Conservation (phyloP, 1,140 invertebrate genomes). For the Heliothis virescens region DNA sequence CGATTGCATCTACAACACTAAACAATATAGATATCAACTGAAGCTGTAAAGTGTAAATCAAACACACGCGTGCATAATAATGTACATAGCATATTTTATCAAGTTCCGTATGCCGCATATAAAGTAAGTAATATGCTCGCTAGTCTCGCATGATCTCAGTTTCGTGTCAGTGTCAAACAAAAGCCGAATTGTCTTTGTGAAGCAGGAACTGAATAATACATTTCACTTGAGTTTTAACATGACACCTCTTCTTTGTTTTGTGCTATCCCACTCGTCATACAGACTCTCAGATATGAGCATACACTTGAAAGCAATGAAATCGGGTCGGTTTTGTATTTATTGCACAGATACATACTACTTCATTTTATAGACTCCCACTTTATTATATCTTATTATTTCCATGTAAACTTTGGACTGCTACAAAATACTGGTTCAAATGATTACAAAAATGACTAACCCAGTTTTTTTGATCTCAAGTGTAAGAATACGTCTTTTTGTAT, state of each 20-base stretch:
- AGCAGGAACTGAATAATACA: constrained; percentile 62
- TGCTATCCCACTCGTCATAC: constrained; percentile 48
- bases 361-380: no score
- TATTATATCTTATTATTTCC: no score
- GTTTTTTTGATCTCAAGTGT: no score
- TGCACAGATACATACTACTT: no score
- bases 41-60: neutral
- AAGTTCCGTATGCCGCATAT: constrained; percentile 39
- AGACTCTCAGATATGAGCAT: constrained; percentile 47
- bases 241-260: constrained; percentile 61
- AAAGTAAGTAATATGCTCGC: constrained; percentile 44
- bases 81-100: constrained; percentile 37
- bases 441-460: no score
- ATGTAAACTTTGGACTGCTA: no score
- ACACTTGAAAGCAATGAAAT: neutral
- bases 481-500: neutral
- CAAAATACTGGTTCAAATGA: no score
- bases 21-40: constrained; percentile 1
- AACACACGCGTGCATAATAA: neutral
- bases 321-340: no score
- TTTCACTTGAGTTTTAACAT: constrained; percentile 65
- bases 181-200: constrained; percentile 60
- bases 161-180: constrained; percentile 52
- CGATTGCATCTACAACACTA: neutral
- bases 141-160: constrained; percentile 46